Conservation (phyloP, 1,140 invertebrate genomes). For the Halictus rubicundus region DNA sequence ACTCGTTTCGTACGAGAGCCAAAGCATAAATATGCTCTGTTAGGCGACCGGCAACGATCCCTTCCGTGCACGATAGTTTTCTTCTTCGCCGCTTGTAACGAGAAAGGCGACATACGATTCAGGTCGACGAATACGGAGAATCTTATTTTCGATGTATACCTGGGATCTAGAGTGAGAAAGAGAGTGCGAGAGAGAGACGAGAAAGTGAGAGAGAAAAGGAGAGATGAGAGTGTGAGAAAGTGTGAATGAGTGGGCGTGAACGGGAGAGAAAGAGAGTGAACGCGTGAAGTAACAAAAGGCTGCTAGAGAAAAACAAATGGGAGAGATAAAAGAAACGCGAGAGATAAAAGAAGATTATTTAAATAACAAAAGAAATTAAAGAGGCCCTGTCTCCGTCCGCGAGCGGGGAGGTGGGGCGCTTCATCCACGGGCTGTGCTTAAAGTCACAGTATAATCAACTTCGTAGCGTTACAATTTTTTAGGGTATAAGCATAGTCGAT, state of each 20-base stretch:
- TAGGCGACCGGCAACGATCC: constrained; percentile 31
- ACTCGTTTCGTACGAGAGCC: constrained; percentile 31
- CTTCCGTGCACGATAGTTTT: constrained; percentile 18
- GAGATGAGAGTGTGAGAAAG: constrained; percentile 37
- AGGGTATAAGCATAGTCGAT: constrained; percentile 62
- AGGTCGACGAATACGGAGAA: constrained; percentile 25
- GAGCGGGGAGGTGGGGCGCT: constrained; percentile 57
- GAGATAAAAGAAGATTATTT: constrained; percentile 25
- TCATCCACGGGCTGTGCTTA: constrained; percentile 75
- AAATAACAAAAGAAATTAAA: constrained; percentile 26
- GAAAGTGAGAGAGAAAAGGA: constrained; percentile 12
- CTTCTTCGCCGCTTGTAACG: constrained; percentile 35
- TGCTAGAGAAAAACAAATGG: constrained; percentile 31
- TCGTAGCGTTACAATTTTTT: constrained; percentile 68
- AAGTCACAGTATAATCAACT: constrained; percentile 73
- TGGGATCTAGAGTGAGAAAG: neutral
- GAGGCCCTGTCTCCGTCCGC: constrained; percentile 28
- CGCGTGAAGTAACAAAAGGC: constrained; percentile 35
- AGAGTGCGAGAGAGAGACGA: constrained; percentile 1
- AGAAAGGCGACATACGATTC: constrained; percentile 35
- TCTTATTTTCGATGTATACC: constrained; percentile 41
- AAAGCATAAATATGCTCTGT: constrained; percentile 1
- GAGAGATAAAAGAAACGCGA: neutral
- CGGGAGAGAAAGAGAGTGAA: constrained; percentile 23
- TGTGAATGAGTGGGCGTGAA: constrained; percentile 1